Base-by-base conservation (phyloP, 2,888 invertebrate genomes). In the Cephus runcator region DNA sequence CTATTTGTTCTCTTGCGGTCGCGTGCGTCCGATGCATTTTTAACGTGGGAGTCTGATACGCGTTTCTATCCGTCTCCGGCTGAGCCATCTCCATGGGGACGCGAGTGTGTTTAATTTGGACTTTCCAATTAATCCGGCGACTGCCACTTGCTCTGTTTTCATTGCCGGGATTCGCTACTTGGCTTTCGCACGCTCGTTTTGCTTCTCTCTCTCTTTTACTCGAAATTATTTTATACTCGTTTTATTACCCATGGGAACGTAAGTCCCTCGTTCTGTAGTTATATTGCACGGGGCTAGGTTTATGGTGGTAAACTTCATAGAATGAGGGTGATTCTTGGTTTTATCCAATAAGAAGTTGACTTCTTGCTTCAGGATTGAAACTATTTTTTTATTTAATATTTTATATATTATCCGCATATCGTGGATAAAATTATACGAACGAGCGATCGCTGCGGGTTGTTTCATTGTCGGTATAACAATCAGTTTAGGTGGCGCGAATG, bases 31-130 rank as follows among this genome's bases (percentile, higher is more conserved):
- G 56, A 23, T 56, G 56, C 56, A 56, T 56, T 84, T 83, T 87
- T 85, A 83, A 84, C 83, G 83, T 83, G 83, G 78, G 84, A 83
- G 69, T 23, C 56, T 56, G 56, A 23, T 56, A 56, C 56, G 56
- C 2, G 23, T 23, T 56, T 23, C 56, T 23, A 56, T 56, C 23
- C 23, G 23, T 56, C 56, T 56, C 9, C 56, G 23, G 23, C 0
- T 1, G 9, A 6, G 23, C 23, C 56, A 23, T 23, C 56, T 56
- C 56, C 56, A 56, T 56, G 56, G 56, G 56, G 56, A 56, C 23
- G 9, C 56, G 23, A 2, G 23, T 56, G 34, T 71, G 30, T 81
- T 82, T 82, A 80, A 81, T 83, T 81, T 80, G 75, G 77, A 80
- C 78, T 81, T 77, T 79, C 81, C 80, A 79, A 83, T 83, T 79